Evolutionary conservation across 2,888 invertebrate genomes (phyloP).

Genomic region (Diarsia rubi): DNA sequence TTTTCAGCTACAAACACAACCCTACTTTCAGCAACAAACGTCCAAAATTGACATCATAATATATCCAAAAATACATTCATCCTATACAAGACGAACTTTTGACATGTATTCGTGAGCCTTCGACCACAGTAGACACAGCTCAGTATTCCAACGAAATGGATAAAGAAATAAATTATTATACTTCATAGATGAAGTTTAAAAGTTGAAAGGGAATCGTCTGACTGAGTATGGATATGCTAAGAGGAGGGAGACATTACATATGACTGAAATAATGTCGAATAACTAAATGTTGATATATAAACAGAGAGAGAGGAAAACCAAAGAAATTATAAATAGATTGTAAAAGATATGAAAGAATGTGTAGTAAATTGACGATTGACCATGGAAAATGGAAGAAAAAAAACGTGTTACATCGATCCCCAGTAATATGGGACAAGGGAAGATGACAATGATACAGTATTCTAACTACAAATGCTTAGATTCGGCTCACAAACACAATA

Average conservation of each 20-base stretch:
- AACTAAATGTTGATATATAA: neutral
- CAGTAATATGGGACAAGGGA: neutral
- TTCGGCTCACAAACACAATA: neutral
- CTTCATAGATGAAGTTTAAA: neutral
- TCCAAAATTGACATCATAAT: constrained; percentile 43
- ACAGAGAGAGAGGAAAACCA: neutral
- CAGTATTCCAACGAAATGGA: constrained; percentile 1
- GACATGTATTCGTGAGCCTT: constrained; percentile 54
- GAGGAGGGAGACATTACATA: neutral
- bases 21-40: constrained; percentile 13
- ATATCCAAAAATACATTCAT: constrained; percentile 27
- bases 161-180: neutral
- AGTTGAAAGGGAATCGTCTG: neutral
- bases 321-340: neutral
- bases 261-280: neutral
- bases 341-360: neutral
- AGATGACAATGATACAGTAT: too few relatives aligned
- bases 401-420: neutral
- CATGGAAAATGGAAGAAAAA: neutral
- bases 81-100: constrained; percentile 43
- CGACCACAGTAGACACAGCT: constrained; percentile 14
- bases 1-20: too few relatives aligned
- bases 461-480: neutral
- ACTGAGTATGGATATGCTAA: neutral
- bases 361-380: neutral